A percentile compares a stretch with the other conserved stretches of the same genome.
These are phyloP conservation scores for Drosophila paranaensis DNA, from an alignment of 2,888 invertebrate species.

Conservation along the genomic window DNA sequence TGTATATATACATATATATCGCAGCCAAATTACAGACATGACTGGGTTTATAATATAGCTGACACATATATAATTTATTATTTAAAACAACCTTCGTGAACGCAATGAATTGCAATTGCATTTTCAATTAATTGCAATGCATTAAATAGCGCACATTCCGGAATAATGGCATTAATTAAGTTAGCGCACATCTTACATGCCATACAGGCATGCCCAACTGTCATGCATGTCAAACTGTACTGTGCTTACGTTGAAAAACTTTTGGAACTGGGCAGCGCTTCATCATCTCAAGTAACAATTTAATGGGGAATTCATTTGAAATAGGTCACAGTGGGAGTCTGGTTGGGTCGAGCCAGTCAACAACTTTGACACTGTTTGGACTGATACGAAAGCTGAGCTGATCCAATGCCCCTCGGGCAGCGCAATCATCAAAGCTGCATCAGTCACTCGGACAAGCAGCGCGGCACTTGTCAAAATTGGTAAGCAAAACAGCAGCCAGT, in stretches of 20 bases:
- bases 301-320: slow-evolving; percentile 33
- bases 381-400: slow-evolving; percentile 20
- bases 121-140: slow-evolving; percentile 38
- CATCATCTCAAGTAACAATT: slow-evolving; percentile 28
- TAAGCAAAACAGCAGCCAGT: slow-evolving; percentile 49
- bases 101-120: slow-evolving; percentile 37
- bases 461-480: slow-evolving; percentile 63
- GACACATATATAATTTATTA: slow-evolving; percentile 18
- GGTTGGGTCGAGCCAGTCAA: slow-evolving; percentile 34
- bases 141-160: slow-evolving; percentile 31
- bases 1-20: background rate
- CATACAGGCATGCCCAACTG: slow-evolving; percentile 19
- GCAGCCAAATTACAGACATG: slow-evolving; percentile 17
- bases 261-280: background rate
- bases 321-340: background rate
- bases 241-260: background rate
- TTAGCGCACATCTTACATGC: slow-evolving; percentile 1
- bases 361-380: slow-evolving; percentile 50
- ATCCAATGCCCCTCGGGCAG: slow-evolving; percentile 10
- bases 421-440: slow-evolving; percentile 57
- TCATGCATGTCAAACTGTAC: slow-evolving; percentile 26
- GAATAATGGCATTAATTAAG: slow-evolving; percentile 32
- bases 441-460: slow-evolving; percentile 42
- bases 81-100: background rate
- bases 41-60: slow-evolving; percentile 22